Evolutionary conservation across 2,113 vertebrate species (phyloP), one percentile per base, ranked within the genome.

Genomic region (Manacus vitellinus): DNA sequence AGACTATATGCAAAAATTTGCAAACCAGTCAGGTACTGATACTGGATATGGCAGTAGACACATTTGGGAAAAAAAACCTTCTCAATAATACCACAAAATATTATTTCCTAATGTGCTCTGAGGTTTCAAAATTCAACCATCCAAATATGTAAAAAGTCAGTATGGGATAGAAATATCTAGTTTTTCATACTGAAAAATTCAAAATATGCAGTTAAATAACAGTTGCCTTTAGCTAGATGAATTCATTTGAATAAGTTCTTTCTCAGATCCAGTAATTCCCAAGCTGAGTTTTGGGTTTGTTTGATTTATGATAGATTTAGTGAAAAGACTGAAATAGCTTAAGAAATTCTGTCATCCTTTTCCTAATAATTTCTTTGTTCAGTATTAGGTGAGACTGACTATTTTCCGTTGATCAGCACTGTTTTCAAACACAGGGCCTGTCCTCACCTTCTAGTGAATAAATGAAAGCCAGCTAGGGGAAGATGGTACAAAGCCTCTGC

Each of bases 141-240:
- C 68, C 61, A 94, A 88, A 90, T 92, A 89, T 41, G 47, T 91
- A 79, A 89, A 86, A 88, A 96, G 81, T 91, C 95, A 94, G 87
- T 66, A 76, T 83, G 89, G 74, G 88, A 94, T 91, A 95, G 92
- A 94, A 97, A 95, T 94, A 95, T 74, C 87, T 91, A 77, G 35
- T 41, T 92, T 96, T 83, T 91, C 87, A 66, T 85, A 94, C 79
- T 83, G 95, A 81, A 97, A 96, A 95, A 87, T 93, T 97, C 83
- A 94, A 95, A 97, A 95, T 94, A 86, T 81, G 77, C 80, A 88
- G 93, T 95, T 96, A 96, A 96, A 93, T 96, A 94, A 78, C 72
- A 92, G 83, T 94, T 97, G 89, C 89, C 86, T 63, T 92, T 81
- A 95, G 93, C 78, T 91, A 94, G 85, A 96, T 88, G 95, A 97